Base-by-base conservation (phyloP, 2,888 invertebrate genomes). In the Deladenus siricidicola region DNA sequence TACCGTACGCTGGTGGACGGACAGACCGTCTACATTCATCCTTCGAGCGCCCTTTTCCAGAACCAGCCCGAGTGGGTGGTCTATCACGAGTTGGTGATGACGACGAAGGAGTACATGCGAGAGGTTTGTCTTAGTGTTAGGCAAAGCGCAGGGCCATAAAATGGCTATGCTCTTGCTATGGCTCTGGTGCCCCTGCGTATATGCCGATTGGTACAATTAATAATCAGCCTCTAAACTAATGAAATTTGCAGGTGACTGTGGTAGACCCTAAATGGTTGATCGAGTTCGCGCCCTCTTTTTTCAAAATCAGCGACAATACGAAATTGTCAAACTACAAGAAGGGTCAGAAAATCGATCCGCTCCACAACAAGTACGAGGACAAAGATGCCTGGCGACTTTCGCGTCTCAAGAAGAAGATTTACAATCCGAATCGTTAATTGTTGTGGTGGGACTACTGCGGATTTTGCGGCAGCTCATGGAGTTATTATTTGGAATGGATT, bases 351-450 rank as follows among this genome's bases (percentile, higher is more conserved):
- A 84, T 99, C 66, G 96, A 99, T 78, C 98, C 98, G 0, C 83
- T 98, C 2, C 92, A 91, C 81, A 98, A 98, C 81, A 98, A 98
- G 83, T 98, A 94, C 78, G 96, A 98, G 81, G 96, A 98, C 80
- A 90, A 94, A 0, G 98, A 99, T 80, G 89, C 94, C 0, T 98
- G 98, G 98, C 86, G 98, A 80, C 96, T 98, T 83, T 96, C 96
- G 0, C 73, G 82, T 45, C 76, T 79, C 73, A 80, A 79, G 66
- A 79, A 79, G 73, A 77, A 74, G 66, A 79, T 78, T 56, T 79
- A 79, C 76, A 79, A 79, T 62, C 78, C 78, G 21, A 78, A 78
- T 67, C 67, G 78, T 63, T 78, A 67, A 74, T 14, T 39, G n/a
- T 19, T 45, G n/a, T n/a, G n/a, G n/a, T 14, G 47, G n/a, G n/a